These are phyloP conservation scores for Drosophila pectinifera DNA, from an alignment of 1,140 invertebrate species.

Conservation along the genomic window DNA sequence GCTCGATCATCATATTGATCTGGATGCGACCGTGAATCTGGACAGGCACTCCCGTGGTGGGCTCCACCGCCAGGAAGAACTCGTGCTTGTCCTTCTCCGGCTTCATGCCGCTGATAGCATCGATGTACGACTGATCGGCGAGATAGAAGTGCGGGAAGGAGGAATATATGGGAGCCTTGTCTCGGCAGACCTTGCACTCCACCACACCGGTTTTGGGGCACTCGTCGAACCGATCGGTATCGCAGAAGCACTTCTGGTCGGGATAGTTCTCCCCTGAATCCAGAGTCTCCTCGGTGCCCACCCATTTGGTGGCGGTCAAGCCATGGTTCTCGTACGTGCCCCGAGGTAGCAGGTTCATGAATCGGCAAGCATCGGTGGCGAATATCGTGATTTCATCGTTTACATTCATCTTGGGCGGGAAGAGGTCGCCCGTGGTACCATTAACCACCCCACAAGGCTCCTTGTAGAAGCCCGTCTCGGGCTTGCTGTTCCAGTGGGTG, in stretches of 20 bases:
- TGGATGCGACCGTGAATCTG: constrained; percentile 89
- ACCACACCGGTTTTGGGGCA: constrained; percentile 86
- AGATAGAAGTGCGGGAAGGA: constrained; percentile 95
- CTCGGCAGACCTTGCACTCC: constrained; percentile 90
- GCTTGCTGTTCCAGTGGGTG: constrained; percentile 88
- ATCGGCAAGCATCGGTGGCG: constrained; percentile 90
- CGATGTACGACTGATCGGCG: constrained; percentile 89
- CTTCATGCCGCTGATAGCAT: constrained; percentile 89
- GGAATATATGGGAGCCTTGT: constrained; percentile 91
- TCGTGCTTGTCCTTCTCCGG: constrained; percentile 90
- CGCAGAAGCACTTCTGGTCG: constrained; percentile 87
- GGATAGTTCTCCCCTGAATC: constrained; percentile 90
- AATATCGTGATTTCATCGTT: constrained; percentile 88
- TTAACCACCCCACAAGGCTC: constrained; percentile 88
- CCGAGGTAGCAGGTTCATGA: constrained; percentile 82
- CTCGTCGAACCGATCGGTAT: constrained; percentile 73
- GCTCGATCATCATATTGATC: constrained; percentile 89
- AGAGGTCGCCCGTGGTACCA: constrained; percentile 91
- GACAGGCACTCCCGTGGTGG: constrained; percentile 89
- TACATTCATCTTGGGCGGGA: constrained; percentile 88
- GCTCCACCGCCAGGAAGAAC: constrained; percentile 90
- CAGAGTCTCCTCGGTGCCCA: constrained; percentile 87
- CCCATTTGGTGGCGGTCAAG: constrained; percentile 87
- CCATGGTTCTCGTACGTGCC: constrained; percentile 80
- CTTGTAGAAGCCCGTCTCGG: constrained; percentile 86